Base-by-base conservation (phyloP, 2,113 vertebrate genomes). In the Otis tarda region DNA sequence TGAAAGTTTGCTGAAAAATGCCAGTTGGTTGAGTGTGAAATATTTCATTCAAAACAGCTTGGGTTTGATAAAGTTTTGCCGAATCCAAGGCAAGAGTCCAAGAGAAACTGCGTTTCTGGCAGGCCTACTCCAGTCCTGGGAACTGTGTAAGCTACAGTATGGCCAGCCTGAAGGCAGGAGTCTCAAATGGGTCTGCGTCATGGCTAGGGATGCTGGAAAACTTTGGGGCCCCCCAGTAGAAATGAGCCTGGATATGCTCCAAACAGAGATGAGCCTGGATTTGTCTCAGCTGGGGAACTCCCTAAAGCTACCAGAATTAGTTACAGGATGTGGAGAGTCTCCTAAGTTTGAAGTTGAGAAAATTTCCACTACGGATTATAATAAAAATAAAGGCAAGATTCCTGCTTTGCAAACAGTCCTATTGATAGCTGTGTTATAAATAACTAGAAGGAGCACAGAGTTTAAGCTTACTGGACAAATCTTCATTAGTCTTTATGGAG, bases 281-380 rank as follows among this genome's bases (percentile, higher is more conserved):
- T 82, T 91, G 18, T 87, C 93, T 81, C 93, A 96, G 65, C 35
- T 87, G 60, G 81, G 89, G 78, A 97, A 95, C 91, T 95, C 93
- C 83, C 83, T 95, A 84, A 94, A 95, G 96, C 83, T 97, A 95
- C 93, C 73, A 93, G 95, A 94, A 87, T 87, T 89, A 89, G 91
- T 84, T 92, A 82, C 64, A 86, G 56, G 31, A 92, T 84, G 28
- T 55, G 20, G 31, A 65, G 47, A 77, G 31, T 24, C 59, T 93
- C 31, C 37, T 33, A 63, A 73, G 7, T 63, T 57, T 57, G 63
- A 94, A 96, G 89, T 67, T 67, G 59, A 89, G 52, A 68, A 83
- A 87, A 87, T 78, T 81, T 81, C 14, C 15, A 50, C 52, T 63
- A 23, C 28, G 19, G 18, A 70, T 84, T 87, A 39, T 30, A 71